phyloP scores from a whole-genome alignment of 1,140 invertebrate genomes.

The Polypedilum vanderplanki region DNA sequence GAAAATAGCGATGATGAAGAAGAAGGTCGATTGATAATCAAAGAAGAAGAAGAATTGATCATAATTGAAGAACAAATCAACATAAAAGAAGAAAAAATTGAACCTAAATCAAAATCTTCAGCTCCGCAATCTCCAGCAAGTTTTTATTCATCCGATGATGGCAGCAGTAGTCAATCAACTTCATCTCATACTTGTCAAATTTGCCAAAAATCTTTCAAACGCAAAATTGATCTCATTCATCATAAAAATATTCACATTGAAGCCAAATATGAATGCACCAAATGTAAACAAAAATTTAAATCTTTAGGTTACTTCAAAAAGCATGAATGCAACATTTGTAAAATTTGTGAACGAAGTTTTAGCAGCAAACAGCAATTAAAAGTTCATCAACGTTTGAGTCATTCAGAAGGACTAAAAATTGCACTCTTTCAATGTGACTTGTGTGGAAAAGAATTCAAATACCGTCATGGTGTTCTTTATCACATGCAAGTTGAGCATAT shows the following conservation, averaged over 20 bases:
- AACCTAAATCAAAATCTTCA: not conserved
- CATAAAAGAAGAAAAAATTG: not conserved
- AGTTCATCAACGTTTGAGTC: not conserved
- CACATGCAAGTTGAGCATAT: not conserved
- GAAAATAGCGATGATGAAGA: not conserved
- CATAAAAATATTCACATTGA: not conserved
- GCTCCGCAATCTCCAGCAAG: not conserved
- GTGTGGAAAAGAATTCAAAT: not conserved
- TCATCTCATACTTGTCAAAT: not conserved
- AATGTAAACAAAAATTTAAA: not conserved
- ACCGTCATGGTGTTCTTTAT: not conserved
- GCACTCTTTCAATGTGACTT: not conserved
- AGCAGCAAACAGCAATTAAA: not conserved
- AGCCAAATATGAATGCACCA: not conserved
- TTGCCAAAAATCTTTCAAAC: not conserved
- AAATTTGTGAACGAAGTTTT: not conserved
- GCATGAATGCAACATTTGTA: not conserved
- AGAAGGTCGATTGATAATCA: not conserved
- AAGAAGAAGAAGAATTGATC: not conserved
- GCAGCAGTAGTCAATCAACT: not conserved
- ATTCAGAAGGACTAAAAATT: not conserved
- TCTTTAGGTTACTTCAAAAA: not conserved
- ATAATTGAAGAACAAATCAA: not conserved
- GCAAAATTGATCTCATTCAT: not conserved
- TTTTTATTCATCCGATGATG: not conserved